Evolutionary conservation across 1,140 invertebrate species (phyloP).

Genomic region (Drosophila nannoptera): DNA sequence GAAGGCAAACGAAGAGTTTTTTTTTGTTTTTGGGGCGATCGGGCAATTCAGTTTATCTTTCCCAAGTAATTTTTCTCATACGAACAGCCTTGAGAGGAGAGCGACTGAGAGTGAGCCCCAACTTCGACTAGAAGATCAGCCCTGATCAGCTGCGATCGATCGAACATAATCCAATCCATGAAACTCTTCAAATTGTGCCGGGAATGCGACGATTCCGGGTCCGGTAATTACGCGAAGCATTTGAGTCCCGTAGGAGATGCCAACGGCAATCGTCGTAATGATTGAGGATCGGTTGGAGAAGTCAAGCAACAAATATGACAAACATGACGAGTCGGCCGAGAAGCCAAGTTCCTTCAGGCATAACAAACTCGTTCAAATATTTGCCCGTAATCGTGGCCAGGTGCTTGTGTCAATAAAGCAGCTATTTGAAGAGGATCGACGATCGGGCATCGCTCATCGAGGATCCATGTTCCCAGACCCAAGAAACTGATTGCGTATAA

Average conservation of each 20-base stretch:
- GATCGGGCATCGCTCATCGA: conserved; percentile 41
- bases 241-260: conserved; percentile 18
- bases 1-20: background rate
- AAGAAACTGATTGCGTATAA: conserved; percentile 31
- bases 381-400: conserved; percentile 53
- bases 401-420: conserved; percentile 65
- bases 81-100: background rate
- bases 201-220: background rate
- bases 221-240: conserved; percentile 44
- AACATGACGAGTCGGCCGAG: conserved; percentile 16
- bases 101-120: background rate
- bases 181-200: background rate
- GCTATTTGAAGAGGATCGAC: conserved; percentile 64
- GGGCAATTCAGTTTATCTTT: conserved; percentile 41
- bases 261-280: conserved; percentile 1
- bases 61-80: conserved; percentile 46
- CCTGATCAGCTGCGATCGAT: too few species aligned
- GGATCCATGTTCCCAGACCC: conserved; percentile 28
- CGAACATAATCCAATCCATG: background rate
- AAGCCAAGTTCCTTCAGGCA: background rate
- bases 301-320: conserved; percentile 9
- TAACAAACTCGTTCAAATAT: conserved; percentile 34
- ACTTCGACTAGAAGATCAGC: background rate
- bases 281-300: conserved; percentile 1
- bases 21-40: conserved; percentile 15